Evolutionary conservation across 2,113 vertebrate genomes (phyloP), one percentile per base, ranked within the genome.

Genomic region (Nothocercus julius): DNA sequence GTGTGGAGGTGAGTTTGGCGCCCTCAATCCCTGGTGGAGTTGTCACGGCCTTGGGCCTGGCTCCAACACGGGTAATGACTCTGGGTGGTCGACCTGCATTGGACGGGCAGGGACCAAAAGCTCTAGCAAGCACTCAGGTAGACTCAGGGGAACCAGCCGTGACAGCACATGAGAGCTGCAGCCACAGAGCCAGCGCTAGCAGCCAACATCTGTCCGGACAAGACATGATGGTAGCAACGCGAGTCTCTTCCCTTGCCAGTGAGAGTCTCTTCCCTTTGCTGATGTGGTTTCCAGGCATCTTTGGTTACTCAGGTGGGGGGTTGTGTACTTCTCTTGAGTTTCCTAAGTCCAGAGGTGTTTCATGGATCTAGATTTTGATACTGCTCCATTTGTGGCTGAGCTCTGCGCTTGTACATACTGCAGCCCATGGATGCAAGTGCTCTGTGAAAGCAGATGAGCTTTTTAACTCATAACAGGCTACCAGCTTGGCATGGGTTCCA

Each of bases 111-210:
- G 68, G 47, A 36, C 25, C 1, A 1, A 38, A 77, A 85, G 47
- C 17, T 3, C 1, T 0, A 0, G 40, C 16, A 14, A 18, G 56
- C 30, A 2, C 8, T 0, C 0, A 20, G 17, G 56, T 76, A 70
- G 7, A 53, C 38, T 7, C 11, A 7, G 21, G 44, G 47, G 18
- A 28, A 5, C 0, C 0, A 32, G 45, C 36, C 42, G 63, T 14
- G 40, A 36, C 2, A 20, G 36, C 27, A 7, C 4, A 28, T 30
- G 38, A 38, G 25, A 76, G 34, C 53, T 30, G 73, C 0, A 3
- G 32, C 14, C 64, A 7, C 8, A 45, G 1, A 4, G 13, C 34
- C 4, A 0, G 7, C 30, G 0, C 2, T 44, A 56, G 7, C 32
- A 45, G 66, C 21, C 32, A 9, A 21, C 16, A 21, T 21, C 30